Evolutionary conservation across 2,797 vertebrate species (phyloP), one percentile per base, ranked within the genome.

Genomic region (Salmo trutta): DNA sequence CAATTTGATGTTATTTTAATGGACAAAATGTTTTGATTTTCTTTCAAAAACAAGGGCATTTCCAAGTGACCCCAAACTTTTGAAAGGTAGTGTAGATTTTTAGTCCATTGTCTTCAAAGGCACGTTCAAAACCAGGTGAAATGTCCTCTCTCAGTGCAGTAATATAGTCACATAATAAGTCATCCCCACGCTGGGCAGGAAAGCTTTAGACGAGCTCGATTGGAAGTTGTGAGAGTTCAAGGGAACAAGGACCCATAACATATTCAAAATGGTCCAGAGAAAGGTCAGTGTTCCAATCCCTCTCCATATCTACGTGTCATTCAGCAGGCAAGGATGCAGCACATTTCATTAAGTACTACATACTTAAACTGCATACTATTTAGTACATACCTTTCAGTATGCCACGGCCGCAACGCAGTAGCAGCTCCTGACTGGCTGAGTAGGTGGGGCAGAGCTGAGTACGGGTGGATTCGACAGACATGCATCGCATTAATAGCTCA

Each of bases 181-280:
- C 81, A 89, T 84, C 77, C 62, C 56, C 56, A 72, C 80, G 65
- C 71, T 71, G 82, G 83, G 69, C 85, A 87, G 91, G 89, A 92
- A 93, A 90, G 86, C 86, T 87, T 94, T 92, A 91, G 79, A 92
- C 92, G 91, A 91, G 88, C 86, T 86, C 77, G 73, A 89, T 90
- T 91, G 73, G 89, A 93, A 94, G 93, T 94, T 93, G 88, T 92
- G 93, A 91, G 91, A 93, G 91, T 94, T 95, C 93, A 95, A 93
- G 93, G 94, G 80, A 93, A 91, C 79, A 59, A 21, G 68, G 84
- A 86, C 91, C 89, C 86, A 90, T 94, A 92, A 93, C 86, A 88
- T 93, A 94, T 94, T 94, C 90, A 93, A 86, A 93, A 92, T 87
- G 85, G 88, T 87, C 88, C 74, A 59, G 76, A 85, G 86, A 93